phyloP scores from a whole-genome alignment of 2,797 vertebrate species.

The Hirundo rustica region DNA sequence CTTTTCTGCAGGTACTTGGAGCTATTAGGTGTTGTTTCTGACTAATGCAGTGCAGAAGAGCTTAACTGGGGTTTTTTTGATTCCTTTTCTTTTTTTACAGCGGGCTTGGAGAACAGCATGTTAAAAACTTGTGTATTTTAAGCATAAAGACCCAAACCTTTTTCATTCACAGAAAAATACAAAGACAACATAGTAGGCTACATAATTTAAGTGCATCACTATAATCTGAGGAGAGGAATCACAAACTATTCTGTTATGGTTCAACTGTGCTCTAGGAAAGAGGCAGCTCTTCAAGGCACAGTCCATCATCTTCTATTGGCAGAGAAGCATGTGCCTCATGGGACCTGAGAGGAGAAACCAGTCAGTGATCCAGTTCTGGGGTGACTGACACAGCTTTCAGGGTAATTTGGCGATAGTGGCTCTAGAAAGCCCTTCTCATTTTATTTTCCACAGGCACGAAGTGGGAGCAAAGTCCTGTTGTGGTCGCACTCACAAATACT shows the following conservation, averaged over 20 bases:
- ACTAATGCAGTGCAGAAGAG: not conserved
- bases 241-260: not conserved
- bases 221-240: not conserved
- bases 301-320: not conserved
- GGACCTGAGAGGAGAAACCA: not conserved
- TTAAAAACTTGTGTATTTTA: not conserved
- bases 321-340: not conserved
- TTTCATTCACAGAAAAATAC: not conserved
- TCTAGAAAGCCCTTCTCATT: not conserved
- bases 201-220: not conserved
- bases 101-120: not conserved
- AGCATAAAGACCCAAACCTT: not conserved
- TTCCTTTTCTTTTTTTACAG: no score
- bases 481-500: not conserved
- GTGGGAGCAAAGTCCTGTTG: not conserved
- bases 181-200: not conserved
- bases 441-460: not conserved
- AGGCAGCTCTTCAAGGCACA: not conserved
- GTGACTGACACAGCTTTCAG: not conserved
- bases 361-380: not conserved
- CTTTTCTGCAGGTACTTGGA: constrained; percentile 91
- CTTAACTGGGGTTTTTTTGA: not conserved
- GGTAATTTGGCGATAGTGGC: not conserved
- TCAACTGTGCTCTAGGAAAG: not conserved
- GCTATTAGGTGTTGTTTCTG: not conserved